These are phyloP conservation scores for Valencia hispanica DNA, from an alignment of 2,797 vertebrate genomes.

Conservation along the genomic window DNA sequence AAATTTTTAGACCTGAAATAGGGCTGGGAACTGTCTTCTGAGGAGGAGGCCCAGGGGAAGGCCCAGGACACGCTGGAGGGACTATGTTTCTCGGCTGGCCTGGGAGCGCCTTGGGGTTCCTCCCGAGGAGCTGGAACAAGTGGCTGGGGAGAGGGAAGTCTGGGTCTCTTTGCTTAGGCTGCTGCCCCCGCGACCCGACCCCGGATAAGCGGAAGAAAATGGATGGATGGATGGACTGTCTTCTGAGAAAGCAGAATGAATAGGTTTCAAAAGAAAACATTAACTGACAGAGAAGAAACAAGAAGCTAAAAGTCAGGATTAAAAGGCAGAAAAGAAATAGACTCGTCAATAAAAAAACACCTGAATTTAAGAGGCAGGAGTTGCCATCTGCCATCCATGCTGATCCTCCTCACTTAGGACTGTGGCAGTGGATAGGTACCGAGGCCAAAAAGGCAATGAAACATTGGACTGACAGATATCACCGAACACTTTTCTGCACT, in stretches of 20 bases:
- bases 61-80: too few relatives aligned
- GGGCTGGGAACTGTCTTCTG: background rate
- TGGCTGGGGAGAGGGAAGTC: too few relatives aligned
- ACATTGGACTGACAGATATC: slow-evolving; percentile 43
- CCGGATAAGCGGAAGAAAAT: too few relatives aligned
- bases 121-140: too few relatives aligned
- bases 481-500: slow-evolving; percentile 24
- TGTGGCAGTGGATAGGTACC: slow-evolving; percentile 5
- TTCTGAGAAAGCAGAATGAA: background rate
- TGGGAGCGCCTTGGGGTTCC: too few relatives aligned
- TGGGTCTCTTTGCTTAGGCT: too few relatives aligned
- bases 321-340: slow-evolving; percentile 22
- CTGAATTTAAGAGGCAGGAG: slow-evolving; percentile 38
- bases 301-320: slow-evolving; percentile 19
- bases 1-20: background rate
- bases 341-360: slow-evolving; percentile 6
- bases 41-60: too few relatives aligned
- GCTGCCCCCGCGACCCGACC: too few relatives aligned
- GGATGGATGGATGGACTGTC: too few relatives aligned
- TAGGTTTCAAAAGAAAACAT: slow-evolving; percentile 14
- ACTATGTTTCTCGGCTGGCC: too few relatives aligned
- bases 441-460: slow-evolving; percentile 4
- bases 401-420: slow-evolving; percentile 32
- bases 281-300: slow-evolving; percentile 27
- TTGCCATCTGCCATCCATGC: slow-evolving; percentile 17